These are phyloP conservation scores for Simalia tracyae DNA, from an alignment of 2,797 vertebrate genomes.

Conservation along the genomic window DNA sequence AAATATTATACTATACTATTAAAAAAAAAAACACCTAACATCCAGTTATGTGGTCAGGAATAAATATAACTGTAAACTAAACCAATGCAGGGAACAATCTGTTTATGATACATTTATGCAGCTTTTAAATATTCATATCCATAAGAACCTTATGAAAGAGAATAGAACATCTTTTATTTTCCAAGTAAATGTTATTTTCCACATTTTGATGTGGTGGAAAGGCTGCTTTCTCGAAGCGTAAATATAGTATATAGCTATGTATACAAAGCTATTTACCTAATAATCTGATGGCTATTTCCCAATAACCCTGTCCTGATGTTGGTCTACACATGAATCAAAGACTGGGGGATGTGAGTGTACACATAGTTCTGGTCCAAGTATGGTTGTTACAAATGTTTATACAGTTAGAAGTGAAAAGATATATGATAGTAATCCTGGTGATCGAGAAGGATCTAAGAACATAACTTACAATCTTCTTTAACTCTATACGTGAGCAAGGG, in stretches of 20 bases:
- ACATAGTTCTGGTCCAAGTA: background rate
- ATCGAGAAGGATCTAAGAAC: too few species aligned
- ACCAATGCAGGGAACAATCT: background rate
- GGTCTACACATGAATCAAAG: background rate
- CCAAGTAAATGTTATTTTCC: background rate
- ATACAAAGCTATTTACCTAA: background rate
- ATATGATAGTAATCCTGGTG: too few species aligned
- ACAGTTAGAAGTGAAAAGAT: too few species aligned
- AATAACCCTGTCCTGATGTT: background rate
- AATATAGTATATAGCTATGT: background rate
- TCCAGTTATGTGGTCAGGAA: background rate
- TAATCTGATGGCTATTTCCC: background rate
- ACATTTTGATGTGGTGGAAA: background rate
- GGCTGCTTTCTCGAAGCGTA: background rate
- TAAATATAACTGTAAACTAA: background rate
- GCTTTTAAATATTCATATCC: background rate
- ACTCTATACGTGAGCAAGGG: too few species aligned
- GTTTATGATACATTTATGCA: background rate
- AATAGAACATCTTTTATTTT: background rate
- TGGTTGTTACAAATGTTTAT: too few species aligned
- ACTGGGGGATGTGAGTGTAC: background rate
- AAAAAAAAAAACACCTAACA: background rate
- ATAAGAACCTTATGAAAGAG: background rate
- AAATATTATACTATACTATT: conserved; percentile 37
- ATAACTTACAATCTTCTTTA: too few species aligned